phyloP scores from a whole-genome alignment of 2,797 vertebrate genomes.

The Hylomyscus alleni region DNA sequence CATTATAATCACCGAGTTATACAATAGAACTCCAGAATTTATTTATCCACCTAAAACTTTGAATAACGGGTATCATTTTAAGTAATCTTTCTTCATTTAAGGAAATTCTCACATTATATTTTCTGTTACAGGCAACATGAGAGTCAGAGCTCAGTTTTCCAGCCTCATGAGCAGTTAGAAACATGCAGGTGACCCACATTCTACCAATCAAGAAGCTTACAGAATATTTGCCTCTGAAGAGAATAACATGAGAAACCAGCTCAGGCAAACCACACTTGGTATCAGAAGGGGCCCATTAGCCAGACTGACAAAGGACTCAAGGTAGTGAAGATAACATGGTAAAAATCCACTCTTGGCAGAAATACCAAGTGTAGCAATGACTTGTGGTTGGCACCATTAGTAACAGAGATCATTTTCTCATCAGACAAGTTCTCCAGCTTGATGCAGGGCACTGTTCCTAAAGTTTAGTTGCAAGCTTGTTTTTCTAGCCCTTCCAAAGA shows the following conservation, averaged over 20 bases:
- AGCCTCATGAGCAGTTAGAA: conserved; percentile 41
- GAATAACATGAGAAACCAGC: background rate
- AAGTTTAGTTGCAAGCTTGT: conserved; percentile 52
- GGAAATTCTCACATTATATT: conserved; percentile 6
- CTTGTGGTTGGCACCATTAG: background rate
- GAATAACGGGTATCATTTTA: conserved; percentile 36
- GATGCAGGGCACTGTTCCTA: conserved; percentile 59
- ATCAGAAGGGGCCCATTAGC: conserved; percentile 1
- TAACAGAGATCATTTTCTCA: conserved; percentile 75
- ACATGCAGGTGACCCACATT: background rate
- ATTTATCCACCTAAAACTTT: conserved; percentile 40
- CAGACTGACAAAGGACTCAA: background rate
- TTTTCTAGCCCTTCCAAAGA: conserved; percentile 64
- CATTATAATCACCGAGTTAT: background rate
- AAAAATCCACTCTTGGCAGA: conserved; percentile 49
- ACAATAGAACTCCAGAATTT: conserved; percentile 13
- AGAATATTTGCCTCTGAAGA: conserved; percentile 23
- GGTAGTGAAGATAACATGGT: background rate
- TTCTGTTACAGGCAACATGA: background rate
- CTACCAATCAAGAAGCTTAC: background rate
- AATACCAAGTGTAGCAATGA: background rate
- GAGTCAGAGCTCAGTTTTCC: conserved; percentile 63
- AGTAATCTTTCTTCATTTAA: background rate
- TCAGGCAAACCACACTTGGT: background rate
- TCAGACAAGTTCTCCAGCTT: conserved; percentile 59